Conservation (phyloP, 2,113 vertebrate genomes). For the Poeciliopsis retropinna region DNA sequence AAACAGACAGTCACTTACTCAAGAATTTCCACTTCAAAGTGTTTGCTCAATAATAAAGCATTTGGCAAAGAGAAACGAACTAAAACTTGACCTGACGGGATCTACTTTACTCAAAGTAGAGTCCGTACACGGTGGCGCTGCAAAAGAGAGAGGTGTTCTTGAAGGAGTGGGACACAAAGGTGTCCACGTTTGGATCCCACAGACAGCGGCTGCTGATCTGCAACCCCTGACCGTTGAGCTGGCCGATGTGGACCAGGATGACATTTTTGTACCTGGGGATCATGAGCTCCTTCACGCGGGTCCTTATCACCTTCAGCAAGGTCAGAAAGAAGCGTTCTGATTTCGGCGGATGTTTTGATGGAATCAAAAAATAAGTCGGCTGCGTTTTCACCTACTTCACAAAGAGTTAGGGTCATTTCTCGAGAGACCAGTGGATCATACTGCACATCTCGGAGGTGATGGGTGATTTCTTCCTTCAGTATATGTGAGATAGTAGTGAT, state of each 20-base stretch:
- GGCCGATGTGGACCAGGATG: conserved; percentile 86
- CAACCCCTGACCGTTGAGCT: conserved; percentile 83
- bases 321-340: not conserved
- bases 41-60: not conserved
- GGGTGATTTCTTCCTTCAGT: conserved; percentile 86
- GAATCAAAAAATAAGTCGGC: not conserved
- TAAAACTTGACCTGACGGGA: no score
- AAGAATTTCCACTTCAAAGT: not conserved
- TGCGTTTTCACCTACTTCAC: conserved; percentile 80
- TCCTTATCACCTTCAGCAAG: conserved; percentile 83
- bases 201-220: conserved; percentile 88
- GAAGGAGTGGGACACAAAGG: conserved; percentile 81
- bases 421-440: conserved; percentile 87
- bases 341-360: not conserved
- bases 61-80: not conserved
- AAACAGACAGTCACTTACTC: no score
- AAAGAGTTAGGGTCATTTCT: conserved; percentile 86
- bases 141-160: conserved; percentile 88
- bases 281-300: conserved; percentile 85
- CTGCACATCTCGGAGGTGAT: conserved; percentile 81
- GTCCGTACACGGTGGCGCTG: conserved; percentile 84
- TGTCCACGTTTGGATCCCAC: conserved; percentile 86
- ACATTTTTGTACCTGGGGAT: conserved; percentile 88
- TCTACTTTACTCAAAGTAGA: conserved; percentile 85
- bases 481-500: conserved; percentile 79